Evolutionary conservation across 35 echinoderm and acorn worm genomes (phyloP), one percentile per base, ranked within the genome.

Genomic region (Amphiura filiformis): DNA sequence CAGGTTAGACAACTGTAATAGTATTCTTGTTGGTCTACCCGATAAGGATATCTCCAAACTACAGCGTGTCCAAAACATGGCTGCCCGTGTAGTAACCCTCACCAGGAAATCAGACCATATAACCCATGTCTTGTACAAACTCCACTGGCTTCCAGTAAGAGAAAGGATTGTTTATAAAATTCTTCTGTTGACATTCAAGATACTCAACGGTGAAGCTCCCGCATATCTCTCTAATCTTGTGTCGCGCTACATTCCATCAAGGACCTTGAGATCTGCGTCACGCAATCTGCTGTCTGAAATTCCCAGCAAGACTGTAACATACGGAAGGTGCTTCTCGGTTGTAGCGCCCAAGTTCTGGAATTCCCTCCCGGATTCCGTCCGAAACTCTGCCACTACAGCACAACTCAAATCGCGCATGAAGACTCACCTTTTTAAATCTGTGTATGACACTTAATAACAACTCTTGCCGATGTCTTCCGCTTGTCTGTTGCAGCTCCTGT

Each of bases 1-100:
- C 14, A 26, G 36, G 18, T 39, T 82, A 36, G 80, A 82, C 80
- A 32, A 0, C 39, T 82, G 38, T 18, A 82, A 82, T 38, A 42
- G 35, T 18, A 32, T 82, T 36, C 80, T 82, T 39, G 80, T 38
- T 0, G 39, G 32, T 32, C 80, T 82, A 26, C 39, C 80, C 22
- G 26, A 22, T 23, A 32, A 26, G 34, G 26, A 36, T 42, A 26
- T 82, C 36, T 23, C 34, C 32, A 26, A 26, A 18, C 39, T 82
- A 39, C 80, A 82, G 41, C 80, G 80, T 38, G 41, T 82, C 38
- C 80, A 82, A 32, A 38, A 82, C 80, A 82, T 36, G 0, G 80
- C 80, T 39, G 38, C 80, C 36, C 26, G 80, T 39, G 18, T 82
- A 26, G 41, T 42, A 23, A 42, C 20, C 36, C 80, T 13, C 34